These are phyloP conservation scores for Megaustenia siamemsis DNA, from an alignment of 2,888 invertebrate genomes.

Conservation along the genomic window DNA sequence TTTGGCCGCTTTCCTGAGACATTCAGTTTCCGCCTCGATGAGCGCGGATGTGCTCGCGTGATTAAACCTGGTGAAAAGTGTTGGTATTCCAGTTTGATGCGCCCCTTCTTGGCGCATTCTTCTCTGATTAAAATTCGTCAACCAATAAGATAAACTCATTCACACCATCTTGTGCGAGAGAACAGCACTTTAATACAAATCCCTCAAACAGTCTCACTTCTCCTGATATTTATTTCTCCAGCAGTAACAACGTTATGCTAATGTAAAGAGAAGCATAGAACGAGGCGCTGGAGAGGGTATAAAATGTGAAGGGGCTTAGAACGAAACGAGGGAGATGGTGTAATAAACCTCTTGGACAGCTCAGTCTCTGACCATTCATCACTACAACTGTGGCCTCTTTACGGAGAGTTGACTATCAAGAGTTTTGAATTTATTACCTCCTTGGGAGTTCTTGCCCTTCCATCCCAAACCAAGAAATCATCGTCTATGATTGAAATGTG, in stretches of 20 bases:
- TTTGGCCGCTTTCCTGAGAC: not conserved
- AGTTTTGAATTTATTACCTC: too few species aligned
- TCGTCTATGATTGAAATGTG: too few species aligned
- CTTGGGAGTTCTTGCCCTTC: too few species aligned
- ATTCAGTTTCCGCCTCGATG: conserved; percentile 12
- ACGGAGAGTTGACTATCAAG: too few species aligned
- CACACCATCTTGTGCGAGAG: not conserved
- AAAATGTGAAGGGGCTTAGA: not conserved
- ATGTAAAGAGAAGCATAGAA: not conserved
- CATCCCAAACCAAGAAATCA: too few species aligned
- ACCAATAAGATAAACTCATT: conserved; percentile 27
- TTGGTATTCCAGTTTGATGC: conserved; percentile 39
- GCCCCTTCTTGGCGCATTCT: conserved; percentile 27
- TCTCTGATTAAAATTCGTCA: conserved; percentile 35
- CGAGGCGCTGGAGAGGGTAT: too few species aligned
- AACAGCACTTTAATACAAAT: not conserved
- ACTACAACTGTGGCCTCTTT: too few species aligned
- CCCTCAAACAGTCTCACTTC: not conserved
- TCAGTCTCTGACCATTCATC: too few species aligned
- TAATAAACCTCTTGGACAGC: not conserved
- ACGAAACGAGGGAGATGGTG: not conserved
- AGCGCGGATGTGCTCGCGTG: conserved; percentile 30
- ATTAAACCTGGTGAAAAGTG: conserved; percentile 33
- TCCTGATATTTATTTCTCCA: not conserved
- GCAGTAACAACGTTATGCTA: not conserved